A percentile compares a stretch with the other conserved stretches of the same genome.
Conservation (phyloP, 2,113 vertebrate genomes). For the Malaclemys terrapin region DNA sequence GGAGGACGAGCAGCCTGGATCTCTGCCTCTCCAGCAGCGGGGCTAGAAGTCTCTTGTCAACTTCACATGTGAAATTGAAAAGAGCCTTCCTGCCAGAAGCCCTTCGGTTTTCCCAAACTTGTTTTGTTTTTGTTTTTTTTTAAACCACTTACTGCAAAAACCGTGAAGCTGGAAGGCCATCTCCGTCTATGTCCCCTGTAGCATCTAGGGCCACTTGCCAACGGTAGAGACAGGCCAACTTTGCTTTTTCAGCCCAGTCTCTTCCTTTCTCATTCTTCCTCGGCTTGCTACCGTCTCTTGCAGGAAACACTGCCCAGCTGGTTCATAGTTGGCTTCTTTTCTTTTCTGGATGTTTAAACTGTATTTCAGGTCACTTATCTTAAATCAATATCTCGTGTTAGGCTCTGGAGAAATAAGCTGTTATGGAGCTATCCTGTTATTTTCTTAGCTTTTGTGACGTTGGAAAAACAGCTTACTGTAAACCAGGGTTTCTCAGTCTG, state of each 20-base stretch:
- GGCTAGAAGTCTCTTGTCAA: neutral
- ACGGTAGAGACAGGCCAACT: neutral
- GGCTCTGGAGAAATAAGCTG: neutral
- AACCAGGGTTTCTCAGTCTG: neutral
- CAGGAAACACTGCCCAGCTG: rapidly evolving
- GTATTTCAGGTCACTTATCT: rapidly evolving
- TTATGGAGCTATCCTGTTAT: neutral
- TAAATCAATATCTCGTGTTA: neutral
- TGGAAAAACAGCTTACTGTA: neutral
- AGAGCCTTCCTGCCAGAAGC: neutral
- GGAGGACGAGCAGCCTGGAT: neutral
- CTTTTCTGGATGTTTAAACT: neutral
- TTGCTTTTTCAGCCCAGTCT: neutral
- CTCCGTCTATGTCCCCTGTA: neutral
- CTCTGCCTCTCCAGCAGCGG: neutral
- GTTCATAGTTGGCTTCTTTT: neutral
- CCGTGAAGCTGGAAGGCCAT: neutral
- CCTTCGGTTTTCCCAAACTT: neutral
- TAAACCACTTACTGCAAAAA: neutral
- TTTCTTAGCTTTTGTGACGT: neutral
- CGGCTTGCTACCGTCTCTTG: neutral
- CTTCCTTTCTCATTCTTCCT: neutral
- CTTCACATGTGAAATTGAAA: neutral
- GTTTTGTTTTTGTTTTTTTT: too few species aligned
- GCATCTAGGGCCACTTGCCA: neutral